Evolutionary conservation across 1,140 invertebrate species (phyloP).

Genomic region (Eciton burchellii): DNA sequence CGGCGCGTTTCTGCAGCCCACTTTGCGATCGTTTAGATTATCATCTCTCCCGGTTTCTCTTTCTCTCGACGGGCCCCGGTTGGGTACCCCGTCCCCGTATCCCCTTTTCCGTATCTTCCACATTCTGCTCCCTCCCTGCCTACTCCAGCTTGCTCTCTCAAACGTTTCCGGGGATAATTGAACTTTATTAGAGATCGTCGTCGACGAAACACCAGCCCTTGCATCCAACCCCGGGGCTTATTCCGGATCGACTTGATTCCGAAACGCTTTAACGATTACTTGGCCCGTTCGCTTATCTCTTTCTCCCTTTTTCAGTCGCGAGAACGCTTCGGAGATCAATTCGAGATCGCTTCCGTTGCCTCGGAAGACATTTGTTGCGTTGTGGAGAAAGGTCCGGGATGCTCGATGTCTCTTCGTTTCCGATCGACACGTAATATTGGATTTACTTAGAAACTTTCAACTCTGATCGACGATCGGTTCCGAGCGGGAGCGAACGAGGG

Average conservation of each 20-base stretch:
- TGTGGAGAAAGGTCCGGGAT: too few species aligned
- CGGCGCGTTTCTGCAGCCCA: slow-evolving; percentile 80
- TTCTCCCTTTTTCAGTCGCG: slow-evolving; percentile 37
- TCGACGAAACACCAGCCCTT: slow-evolving; percentile 63
- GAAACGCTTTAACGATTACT: slow-evolving; percentile 61
- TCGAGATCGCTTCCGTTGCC: background rate
- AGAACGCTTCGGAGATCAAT: slow-evolving; percentile 49
- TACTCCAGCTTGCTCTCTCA: slow-evolving; percentile 18
- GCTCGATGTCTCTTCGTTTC: too few species aligned
- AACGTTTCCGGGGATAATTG: slow-evolving; percentile 78
- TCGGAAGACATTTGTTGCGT: too few species aligned
- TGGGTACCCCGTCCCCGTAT: background rate
- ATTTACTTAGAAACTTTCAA: too few species aligned
- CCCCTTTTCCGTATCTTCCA: slow-evolving; percentile 35
- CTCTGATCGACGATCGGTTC: too few species aligned
- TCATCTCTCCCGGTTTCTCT: slow-evolving; percentile 79
- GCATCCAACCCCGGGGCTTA: slow-evolving; percentile 45
- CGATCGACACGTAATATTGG: too few species aligned
- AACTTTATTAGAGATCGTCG: slow-evolving; percentile 77
- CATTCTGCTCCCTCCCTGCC: slow-evolving; percentile 14
- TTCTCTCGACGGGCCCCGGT: slow-evolving; percentile 64
- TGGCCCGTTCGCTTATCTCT: slow-evolving; percentile 21
- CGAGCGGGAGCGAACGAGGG: too few species aligned
- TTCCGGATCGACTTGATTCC: slow-evolving; percentile 64
- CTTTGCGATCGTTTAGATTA: slow-evolving; percentile 84